A percentile compares a stretch with the other conserved stretches of the same genome.
Conservation (phyloP, 2,888 invertebrate species). For the Apoderus coryli region DNA sequence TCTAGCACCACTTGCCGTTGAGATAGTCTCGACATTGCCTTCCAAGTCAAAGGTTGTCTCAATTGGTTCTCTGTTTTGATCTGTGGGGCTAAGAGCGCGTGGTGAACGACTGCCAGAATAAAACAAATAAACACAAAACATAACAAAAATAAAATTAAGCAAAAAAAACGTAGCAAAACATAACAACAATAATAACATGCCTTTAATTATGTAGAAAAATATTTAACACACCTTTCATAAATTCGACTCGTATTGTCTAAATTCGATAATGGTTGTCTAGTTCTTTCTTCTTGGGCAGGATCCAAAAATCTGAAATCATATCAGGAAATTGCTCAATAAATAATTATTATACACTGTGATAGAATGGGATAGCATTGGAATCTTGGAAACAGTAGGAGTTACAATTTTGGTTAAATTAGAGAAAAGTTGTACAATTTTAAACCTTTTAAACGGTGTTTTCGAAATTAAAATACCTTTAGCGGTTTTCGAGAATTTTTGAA, state of each 20-base stretch:
- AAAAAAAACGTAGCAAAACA: constrained; percentile 11
- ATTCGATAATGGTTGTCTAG: constrained; percentile 47
- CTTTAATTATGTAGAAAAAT: too few species aligned
- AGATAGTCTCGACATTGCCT: constrained; percentile 83
- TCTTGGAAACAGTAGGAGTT: too few species aligned
- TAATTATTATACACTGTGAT: too few species aligned
- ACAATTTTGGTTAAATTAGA: too few species aligned
- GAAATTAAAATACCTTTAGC: too few species aligned
- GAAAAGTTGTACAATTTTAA: too few species aligned
- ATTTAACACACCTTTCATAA: constrained; percentile 68
- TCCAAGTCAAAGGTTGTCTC: constrained; percentile 83
- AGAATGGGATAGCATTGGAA: too few species aligned
- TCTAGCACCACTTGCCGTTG: constrained; percentile 68
- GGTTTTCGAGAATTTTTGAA: too few species aligned
- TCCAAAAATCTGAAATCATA: constrained; percentile 53
- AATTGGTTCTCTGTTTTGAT: constrained; percentile 54
- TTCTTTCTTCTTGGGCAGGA: constrained; percentile 65
- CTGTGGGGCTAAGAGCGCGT: constrained; percentile 31
- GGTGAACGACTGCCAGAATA: constrained; percentile 27
- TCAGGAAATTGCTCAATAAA: too few species aligned
- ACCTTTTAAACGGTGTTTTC: too few species aligned
- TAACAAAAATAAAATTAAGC: constrained; percentile 15
- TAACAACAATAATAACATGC: too few species aligned
- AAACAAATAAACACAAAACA: constrained; percentile 13
- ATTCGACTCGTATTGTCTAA: constrained; percentile 49